Base-by-base conservation (phyloP, 1,140 invertebrate genomes). In the Drosophila subobscura region DNA sequence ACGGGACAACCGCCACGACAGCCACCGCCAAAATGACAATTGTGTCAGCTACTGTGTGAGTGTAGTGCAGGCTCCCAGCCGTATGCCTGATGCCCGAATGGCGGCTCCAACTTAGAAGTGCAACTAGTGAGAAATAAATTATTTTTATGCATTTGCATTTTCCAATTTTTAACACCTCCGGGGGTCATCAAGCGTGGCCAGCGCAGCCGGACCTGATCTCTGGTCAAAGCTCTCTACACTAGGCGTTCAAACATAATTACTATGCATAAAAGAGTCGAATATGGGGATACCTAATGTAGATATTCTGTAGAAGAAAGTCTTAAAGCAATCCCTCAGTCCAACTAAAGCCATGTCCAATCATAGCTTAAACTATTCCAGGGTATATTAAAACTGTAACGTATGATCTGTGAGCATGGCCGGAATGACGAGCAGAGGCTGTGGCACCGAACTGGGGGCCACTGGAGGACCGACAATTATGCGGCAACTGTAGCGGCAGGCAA, bases 121-220 rank as follows among this genome's bases (percentile, higher is more conserved):
- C 72, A 77, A 70, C 72, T 53, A 49, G 59, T 60, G 59, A 61
- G 59, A 61, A 88, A 91, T 89, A 90, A 91, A 90, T 90, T 89
- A 89, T 89, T 72, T 90, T 90, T 88, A 85, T 78, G 77, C 65
- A 89, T 91, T 91, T 89, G 70, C 89, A 91, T 91, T 89, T 84
- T 78, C 79, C 89, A 84, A 91, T 89, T 79, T 80, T 88, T 80
- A 88, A 85, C 85, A 90, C 85, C 89, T 89, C 74, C 80, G 79
- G 89, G 81, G 89, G 79, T 91, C 84, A 90, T 91, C 89, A 83
- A 84, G 76, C 76, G 59, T 77, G 55, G 76, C 61, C 58, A 56
- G 54, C 50, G 7, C 50, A 54, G 33, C 29, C 52, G 44, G 52
- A 67, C 16, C 20, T 29, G 41, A 40, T 33, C n/a, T 6, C 61